Base-by-base conservation (phyloP, 1,140 invertebrate species). In the Ericerus pela region DNA sequence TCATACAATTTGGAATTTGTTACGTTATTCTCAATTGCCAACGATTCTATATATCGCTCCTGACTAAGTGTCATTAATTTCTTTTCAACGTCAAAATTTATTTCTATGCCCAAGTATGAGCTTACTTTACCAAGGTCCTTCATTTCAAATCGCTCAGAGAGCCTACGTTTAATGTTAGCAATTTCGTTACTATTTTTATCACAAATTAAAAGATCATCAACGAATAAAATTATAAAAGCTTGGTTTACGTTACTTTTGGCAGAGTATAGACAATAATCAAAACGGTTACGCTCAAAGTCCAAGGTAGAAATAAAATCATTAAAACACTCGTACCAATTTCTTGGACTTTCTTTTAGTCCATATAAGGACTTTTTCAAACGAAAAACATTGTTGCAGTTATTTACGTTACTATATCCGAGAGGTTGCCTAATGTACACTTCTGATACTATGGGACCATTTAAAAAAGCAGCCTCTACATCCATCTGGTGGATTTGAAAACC, bases 321-420 rank as follows among this genome's bases (percentile, higher is more conserved):
- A 2, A 56, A 56, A 16, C 29, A 16, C 1, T 58, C 38, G 31
- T 58, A 33, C 54, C 57, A 58, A n/a, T 26, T 12, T 16, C 33
- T 18, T 16, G 57, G 38, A 11, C 22, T n/a, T 26, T 57, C 27
- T 26, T 38, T 58, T 24, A 58, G 16, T n/a, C 56, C 56, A 51
- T 58, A 54, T 6, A 54, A 16, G 2, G 56, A 38, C 22, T 53
- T 53, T 4, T 41, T 14, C 29, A 59, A 53, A 18, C 53, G 58
- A 28, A 20, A 51, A 27, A 59, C 51, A 18, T 43, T 26, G 18
- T 11, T 5, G 8, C 30, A 22, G 8, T 10, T 24, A 12, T n/a
- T 16, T 16, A 16, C 12, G 20, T 59, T 43, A n/a, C n/a, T n/a
- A n/a, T n/a, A n/a, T 24, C 63, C 64, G 16, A 51, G 38, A 14